phyloP scores from a whole-genome alignment of 2,888 invertebrate species.

The Apantesis nais region DNA sequence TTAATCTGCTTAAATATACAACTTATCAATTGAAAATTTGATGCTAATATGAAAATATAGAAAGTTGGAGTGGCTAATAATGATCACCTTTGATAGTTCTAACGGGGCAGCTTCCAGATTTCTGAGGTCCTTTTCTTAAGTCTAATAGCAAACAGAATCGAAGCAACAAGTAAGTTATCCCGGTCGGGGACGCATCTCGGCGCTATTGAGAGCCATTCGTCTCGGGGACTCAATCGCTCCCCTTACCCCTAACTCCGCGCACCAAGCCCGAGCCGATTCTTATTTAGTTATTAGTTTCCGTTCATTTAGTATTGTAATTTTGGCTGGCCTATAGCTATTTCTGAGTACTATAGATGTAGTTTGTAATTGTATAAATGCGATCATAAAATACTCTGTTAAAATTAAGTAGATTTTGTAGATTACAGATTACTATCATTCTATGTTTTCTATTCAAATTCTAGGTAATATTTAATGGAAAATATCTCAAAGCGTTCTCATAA shows the following conservation, averaged over 20 bases:
- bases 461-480: too few relatives aligned
- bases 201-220: slow-evolving; percentile 74
- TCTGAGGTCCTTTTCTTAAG: slow-evolving; percentile 45
- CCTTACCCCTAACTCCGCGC: slow-evolving; percentile 20
- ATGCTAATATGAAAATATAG: background rate
- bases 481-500: too few relatives aligned
- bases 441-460: too few relatives aligned
- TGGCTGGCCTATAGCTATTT: background rate
- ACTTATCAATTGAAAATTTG: background rate
- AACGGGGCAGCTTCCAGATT: slow-evolving; percentile 43
- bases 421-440: background rate
- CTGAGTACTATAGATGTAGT: background rate
- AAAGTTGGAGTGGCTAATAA: slow-evolving; percentile 11
- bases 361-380: background rate
- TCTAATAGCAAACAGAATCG: slow-evolving; percentile 55
- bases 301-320: slow-evolving; percentile 14
- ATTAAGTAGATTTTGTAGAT: background rate
- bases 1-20: too few relatives aligned
- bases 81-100: slow-evolving; percentile 27
- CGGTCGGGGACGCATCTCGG: slow-evolving; percentile 69
- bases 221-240: slow-evolving; percentile 61
- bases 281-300: slow-evolving; percentile 33
- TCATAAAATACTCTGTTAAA: background rate
- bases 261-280: slow-evolving; percentile 34
- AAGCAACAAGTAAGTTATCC: slow-evolving; percentile 79